Base-by-base conservation (phyloP, 2,888 invertebrate genomes). In the Mylabris sibirica region DNA sequence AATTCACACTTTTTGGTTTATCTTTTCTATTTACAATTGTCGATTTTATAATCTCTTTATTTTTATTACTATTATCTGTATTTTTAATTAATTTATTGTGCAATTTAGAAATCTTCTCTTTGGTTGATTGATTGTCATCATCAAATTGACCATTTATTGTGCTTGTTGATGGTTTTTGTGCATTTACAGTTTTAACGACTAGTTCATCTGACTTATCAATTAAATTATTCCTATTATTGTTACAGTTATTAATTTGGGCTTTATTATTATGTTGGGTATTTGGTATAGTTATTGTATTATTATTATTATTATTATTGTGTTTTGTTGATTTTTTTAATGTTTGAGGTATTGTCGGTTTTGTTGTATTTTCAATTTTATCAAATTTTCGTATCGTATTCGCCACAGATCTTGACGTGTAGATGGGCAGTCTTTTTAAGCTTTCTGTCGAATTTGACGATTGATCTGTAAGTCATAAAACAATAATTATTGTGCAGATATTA, bases 301-400 rank as follows among this genome's bases (percentile, higher is more conserved):
- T 44, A 17, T n/a, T n/a, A n/a, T n/a, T 11, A 9, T 8, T 22
- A 53, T 53, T 11, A 11, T 44, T 38, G 12, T 12, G 38, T 38
- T 38, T 17, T 44, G 44, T 44, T 44, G 49, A 0, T 20, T 9
- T 53, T 22, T 44, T 44, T 11, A 17, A 17, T 5, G 1, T 53
- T 53, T 53, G 49, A 53, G 49, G 49, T 53, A 53, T 53, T 22
- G 22, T 83, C 22, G 62, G 57, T 70, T 65, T 68, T 66, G 64
- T 60, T 34, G 68, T 61, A 59, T 74, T 74, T 26, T 79, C 77
- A 20, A 78, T 63, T 61, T 74, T 74, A 68, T 83, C 81, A 73
- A 84, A 84, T 80, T 84, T 84, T 70, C 81, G 81, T 57, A 84
- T 82, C 38, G 81, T 81, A 64, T 77, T 81, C 9, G 83, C 83